Base-by-base conservation (phyloP, 2,797 vertebrate genomes). In the Phoxinus dragarum region DNA sequence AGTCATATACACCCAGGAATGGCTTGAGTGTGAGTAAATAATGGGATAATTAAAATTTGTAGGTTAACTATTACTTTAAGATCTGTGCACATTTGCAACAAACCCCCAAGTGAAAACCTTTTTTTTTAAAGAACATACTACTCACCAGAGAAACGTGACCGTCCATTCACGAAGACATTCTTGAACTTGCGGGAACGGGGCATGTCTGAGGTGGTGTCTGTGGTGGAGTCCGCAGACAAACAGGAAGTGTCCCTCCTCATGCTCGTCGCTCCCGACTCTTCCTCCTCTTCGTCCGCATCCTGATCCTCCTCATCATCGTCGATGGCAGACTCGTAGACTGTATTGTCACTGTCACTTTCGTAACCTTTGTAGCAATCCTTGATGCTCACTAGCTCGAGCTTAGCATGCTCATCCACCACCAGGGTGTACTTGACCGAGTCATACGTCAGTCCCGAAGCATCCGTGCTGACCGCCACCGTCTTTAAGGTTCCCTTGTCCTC, bases 101-200 rank as follows among this genome's bases (percentile, higher is more conserved):
- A 56, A 72, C 7, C 42, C 1, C 6, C 27, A 47, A 44, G 72
- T 21, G 5, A 34, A 73, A 44, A 17, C 0, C 0, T 3, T 9
- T 16, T 4, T 36, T 47, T 72, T 47, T 12, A 12, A 12, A 17
- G 44, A 47, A 47, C 47, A 16, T 16, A 77, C n/a, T 42, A 61
- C 96, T 94, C 67, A 99, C 98, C 99, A 49, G 96, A 96, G 78
- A 97, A 95, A 16, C 95, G 93, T 0, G 95, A 96, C 42, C 95
- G 96, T 91, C 94, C 96, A 91, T 96, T 97, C 90, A 96, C 94
- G 1, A 99, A 99, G 89, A 99, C 95, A 0, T 99, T 99, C 91
- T 97, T 96, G 93, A 99, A 99, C 93, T 99, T 99, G 93, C 96
- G 97, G 89, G 96, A 98, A 87, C 96, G 96, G 14, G 96, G 96